Evolutionary conservation across 2,113 vertebrate species (phyloP), one percentile per base, ranked within the genome.

Genomic region (Lepidothrix coronata): DNA sequence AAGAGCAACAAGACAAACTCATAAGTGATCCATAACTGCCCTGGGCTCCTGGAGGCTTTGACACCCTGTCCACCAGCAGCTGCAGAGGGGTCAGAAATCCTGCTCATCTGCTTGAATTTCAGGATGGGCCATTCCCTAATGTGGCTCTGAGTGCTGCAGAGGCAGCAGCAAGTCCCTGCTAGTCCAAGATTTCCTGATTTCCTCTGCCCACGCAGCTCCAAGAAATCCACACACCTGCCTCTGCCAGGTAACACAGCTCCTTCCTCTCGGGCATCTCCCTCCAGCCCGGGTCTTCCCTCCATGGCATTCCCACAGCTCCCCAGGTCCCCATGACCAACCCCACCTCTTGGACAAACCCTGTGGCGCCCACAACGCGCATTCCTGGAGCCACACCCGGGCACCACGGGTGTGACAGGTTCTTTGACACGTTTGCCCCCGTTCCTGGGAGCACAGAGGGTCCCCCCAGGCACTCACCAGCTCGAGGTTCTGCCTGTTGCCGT

Each of bases 401-500:
- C 41, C 12, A 3, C 2, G 6, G 63, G 77, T 35, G 89, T 8
- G 74, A n/a, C 15, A 7, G 11, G 19, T 31, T 23, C 84, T 15
- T 18, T 3, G 5, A 12, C 8, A 15, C 8, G 31, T 3, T 2
- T 67, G 6, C 15, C 39, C 11, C 22, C 0, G 7, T 31, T 18
- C 49, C 76, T 8, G 6, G 63, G 41, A 41, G 75, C 59, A 19
- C 37, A 9, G n/a, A 19, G 41, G 41, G 48, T 2, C 16, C 13
- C 49, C 48, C 39, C 6, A 20, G 14, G 14, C 19, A 70, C 99
- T 85, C 96, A 99, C 99, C 99, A 99, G 97, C 92, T 99, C 99
- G 5, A 99, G 98, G 97, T 99, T 99, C 97, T 99, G 99, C 97
- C 98, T 98, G 98, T 99, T 99, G 95, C 99, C 99, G 6, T 98